These are phyloP conservation scores for Coracopsis vasa DNA, from an alignment of 2,113 vertebrate genomes.

Conservation along the genomic window DNA sequence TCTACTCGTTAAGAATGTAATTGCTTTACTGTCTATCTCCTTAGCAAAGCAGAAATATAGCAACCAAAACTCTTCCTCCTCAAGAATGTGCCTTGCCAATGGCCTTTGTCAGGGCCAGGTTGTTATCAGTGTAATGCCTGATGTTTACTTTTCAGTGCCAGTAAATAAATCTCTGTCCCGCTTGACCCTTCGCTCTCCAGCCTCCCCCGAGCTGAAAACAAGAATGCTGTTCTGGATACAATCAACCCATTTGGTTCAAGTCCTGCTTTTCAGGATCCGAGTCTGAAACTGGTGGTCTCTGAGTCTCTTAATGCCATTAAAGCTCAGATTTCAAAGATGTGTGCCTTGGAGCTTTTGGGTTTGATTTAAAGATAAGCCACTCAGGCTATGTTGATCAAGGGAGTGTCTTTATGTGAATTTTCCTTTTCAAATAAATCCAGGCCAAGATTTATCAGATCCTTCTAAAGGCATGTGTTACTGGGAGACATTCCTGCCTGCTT, in stretches of 20 bases:
- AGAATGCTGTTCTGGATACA: slow-evolving; percentile 86
- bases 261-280: slow-evolving; percentile 74
- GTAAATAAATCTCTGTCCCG: slow-evolving; percentile 74
- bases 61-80: slow-evolving; percentile 41
- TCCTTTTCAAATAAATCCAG: slow-evolving; percentile 70
- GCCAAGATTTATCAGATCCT: slow-evolving; percentile 57
- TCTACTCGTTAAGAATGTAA: background rate
- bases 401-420: slow-evolving; percentile 67
- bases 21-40: background rate
- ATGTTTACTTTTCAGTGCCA: slow-evolving; percentile 64
- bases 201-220: slow-evolving; percentile 74
- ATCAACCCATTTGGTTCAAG: slow-evolving; percentile 79
- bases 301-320: slow-evolving; percentile 67
- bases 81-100: slow-evolving; percentile 62
- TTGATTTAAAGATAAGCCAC: slow-evolving; percentile 80
- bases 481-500: slow-evolving; percentile 57
- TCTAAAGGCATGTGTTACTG: slow-evolving; percentile 57
- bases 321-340: slow-evolving; percentile 85
- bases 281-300: slow-evolving; percentile 46
- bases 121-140: slow-evolving; percentile 57
- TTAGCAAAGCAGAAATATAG: slow-evolving; percentile 18
- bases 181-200: slow-evolving; percentile 73
- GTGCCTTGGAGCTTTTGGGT: slow-evolving; percentile 77
- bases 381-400: slow-evolving; percentile 68
- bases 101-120: slow-evolving; percentile 64